phyloP scores from a whole-genome alignment of 2,797 vertebrate genomes.

The Erethizon dorsatum region DNA sequence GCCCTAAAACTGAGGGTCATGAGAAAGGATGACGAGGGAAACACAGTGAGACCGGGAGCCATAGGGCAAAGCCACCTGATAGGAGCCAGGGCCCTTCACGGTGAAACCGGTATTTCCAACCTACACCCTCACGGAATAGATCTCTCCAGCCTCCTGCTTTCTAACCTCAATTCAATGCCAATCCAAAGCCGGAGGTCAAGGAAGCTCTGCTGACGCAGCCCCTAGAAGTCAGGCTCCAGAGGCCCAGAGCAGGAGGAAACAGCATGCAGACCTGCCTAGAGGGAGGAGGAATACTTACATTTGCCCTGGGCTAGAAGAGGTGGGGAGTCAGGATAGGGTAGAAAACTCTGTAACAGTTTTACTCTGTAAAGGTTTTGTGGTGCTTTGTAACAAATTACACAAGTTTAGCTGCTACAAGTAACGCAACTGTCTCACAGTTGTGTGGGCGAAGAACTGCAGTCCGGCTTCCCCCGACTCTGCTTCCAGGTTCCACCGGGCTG shows the following conservation, averaged over 20 bases:
- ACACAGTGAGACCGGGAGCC: background rate
- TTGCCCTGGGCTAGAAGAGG: background rate
- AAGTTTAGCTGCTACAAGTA: background rate
- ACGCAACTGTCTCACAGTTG: background rate
- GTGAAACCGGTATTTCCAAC: background rate
- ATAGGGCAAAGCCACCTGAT: background rate
- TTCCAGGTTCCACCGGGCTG: background rate
- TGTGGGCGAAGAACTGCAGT: background rate
- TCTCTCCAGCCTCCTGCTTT: background rate
- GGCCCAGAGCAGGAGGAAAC: background rate
- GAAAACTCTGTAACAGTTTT: background rate
- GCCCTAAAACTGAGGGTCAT: background rate
- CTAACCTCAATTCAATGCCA: background rate
- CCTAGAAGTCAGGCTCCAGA: background rate
- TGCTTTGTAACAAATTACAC: background rate
- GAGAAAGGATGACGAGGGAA: background rate
- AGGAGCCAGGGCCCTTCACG: background rate
- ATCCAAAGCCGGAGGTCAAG: background rate
- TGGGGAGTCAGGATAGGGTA: background rate
- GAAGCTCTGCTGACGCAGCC: background rate
- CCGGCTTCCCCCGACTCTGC: background rate
- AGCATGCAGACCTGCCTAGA: background rate
- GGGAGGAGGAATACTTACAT: background rate
- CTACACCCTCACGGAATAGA: background rate
- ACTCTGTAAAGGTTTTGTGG: background rate